Evolutionary conservation across 2,113 vertebrate genomes (phyloP), one percentile per base, ranked within the genome.

Genomic region (Meriones unguiculatus): DNA sequence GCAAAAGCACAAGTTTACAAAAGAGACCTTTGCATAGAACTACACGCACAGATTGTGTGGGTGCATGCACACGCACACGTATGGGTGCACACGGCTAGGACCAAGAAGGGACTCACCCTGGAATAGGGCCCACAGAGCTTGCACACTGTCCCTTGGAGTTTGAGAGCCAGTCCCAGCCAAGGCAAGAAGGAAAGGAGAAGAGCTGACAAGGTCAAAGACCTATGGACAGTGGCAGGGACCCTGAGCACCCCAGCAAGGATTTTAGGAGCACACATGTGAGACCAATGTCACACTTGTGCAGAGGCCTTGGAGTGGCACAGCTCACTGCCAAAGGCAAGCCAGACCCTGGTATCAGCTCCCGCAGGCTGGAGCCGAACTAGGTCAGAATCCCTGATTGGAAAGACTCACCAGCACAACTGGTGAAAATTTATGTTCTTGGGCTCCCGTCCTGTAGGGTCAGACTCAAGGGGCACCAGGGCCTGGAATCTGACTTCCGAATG

Each of bases 391-490:
- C 38, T 18, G 5, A 57, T 17, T 30, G 30, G 8, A 52, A n/a
- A 70, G 38, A 35, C 22, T n/a, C 52, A 80, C 30, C 7, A 30
- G 9, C 0, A 0, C 18, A 0, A n/a, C 35, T 12, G 35, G 50
- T 41, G 1, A 77, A 28, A 67, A 15, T n/a, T 7, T 81, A 85
- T 50, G 46, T n/a, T 41, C 35, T 67, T 35, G 11, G 72, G 7
- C 73, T 28, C 32, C 28, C 30, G 38, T 57, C 52, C 64, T 38
- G n/a, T 52, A n/a, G 15, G 6, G 11, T 50, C 59, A 14, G 30
- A 70, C 35, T 32, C 54, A 25, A 64, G 18, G 4, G 46, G 15
- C 22, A 17, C 10, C 25, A 6, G 28, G 20, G n/a, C 35, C 62
- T 25, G 65, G 52, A n/a, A 28, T 59, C 22, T 50, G 30, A 11